Percentiles rank a stretch among this genome's conserved stretches.
Evolutionary conservation across 2,113 vertebrate species (phyloP).

Genomic region (Erpornis zantholeuca): DNA sequence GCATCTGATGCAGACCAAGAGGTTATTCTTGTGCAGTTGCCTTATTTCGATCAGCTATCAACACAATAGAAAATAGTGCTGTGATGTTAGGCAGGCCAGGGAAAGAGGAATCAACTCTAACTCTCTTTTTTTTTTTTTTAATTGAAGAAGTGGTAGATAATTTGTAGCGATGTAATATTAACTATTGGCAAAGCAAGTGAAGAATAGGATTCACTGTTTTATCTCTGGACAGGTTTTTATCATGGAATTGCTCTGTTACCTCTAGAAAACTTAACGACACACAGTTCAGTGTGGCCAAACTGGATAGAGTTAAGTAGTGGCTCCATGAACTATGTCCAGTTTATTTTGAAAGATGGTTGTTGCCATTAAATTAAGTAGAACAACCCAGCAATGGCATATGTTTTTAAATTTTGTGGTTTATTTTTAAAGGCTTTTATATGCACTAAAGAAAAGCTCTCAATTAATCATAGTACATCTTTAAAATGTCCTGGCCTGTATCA

Average conservation of each 20-base stretch:
- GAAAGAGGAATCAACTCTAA: background rate
- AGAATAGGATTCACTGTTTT: background rate
- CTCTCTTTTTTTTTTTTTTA: background rate
- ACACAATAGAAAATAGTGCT: background rate
- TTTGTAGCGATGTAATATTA: background rate
- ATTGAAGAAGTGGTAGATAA: background rate
- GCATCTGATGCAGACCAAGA: background rate
- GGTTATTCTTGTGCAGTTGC: background rate
- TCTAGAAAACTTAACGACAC: background rate
- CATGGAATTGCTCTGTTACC: background rate
- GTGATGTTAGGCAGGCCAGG: background rate
- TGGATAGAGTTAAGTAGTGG: background rate
- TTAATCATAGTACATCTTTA: background rate
- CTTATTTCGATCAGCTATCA: background rate
- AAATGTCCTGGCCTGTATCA: background rate
- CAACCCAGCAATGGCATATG: background rate
- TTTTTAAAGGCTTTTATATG: background rate
- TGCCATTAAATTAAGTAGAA: background rate
- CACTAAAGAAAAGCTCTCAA: background rate
- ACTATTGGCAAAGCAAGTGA: background rate
- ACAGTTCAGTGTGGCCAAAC: background rate
- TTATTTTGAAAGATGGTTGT: background rate
- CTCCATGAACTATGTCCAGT: background rate
- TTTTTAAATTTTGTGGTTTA: background rate
- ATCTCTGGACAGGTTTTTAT: background rate